These are phyloP conservation scores for Epinotia ramella DNA, from an alignment of 2,888 invertebrate genomes.

Conservation along the genomic window DNA sequence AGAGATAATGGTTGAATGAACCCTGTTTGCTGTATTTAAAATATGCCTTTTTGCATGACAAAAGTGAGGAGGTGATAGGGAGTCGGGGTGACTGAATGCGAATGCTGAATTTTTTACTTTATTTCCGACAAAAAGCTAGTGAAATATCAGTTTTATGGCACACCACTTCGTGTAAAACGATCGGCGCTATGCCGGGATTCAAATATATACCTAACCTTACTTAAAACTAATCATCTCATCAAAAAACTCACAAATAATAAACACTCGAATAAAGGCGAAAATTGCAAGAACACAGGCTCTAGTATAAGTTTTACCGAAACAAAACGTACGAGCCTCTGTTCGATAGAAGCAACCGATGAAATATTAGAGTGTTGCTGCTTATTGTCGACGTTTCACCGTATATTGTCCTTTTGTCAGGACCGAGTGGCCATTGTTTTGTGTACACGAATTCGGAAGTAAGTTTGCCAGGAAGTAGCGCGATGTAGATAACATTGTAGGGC, in stretches of 20 bases:
- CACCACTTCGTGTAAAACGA: too few species aligned
- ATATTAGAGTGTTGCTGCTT: conserved; percentile 21
- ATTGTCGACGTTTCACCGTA: conserved; percentile 24
- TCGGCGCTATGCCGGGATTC: too few species aligned
- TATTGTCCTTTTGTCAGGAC: conserved; percentile 26
- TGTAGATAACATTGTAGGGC: conserved; percentile 32
- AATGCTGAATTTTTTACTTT: too few species aligned
- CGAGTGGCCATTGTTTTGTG: conserved; percentile 35
- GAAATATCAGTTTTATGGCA: too few species aligned
- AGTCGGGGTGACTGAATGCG: too few species aligned
- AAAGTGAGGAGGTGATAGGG: too few species aligned
- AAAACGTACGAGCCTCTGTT: too few species aligned
- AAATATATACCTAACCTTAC: background rate
- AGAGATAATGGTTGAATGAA: too few species aligned
- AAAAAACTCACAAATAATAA: background rate
- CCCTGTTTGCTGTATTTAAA: too few species aligned
- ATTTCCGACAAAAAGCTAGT: too few species aligned
- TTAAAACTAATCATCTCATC: background rate
- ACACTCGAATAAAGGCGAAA: conserved; percentile 15
- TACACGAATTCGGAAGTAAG: conserved; percentile 35
- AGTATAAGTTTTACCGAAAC: too few species aligned
- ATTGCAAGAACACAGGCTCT: conserved; percentile 18
- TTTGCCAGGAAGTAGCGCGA: conserved; percentile 26
- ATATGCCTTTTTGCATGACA: too few species aligned
- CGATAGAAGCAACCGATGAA: conserved; percentile 30